These are phyloP conservation scores for Drosophila acutilabella DNA, from an alignment of 2,888 invertebrate genomes.

Conservation along the genomic window DNA sequence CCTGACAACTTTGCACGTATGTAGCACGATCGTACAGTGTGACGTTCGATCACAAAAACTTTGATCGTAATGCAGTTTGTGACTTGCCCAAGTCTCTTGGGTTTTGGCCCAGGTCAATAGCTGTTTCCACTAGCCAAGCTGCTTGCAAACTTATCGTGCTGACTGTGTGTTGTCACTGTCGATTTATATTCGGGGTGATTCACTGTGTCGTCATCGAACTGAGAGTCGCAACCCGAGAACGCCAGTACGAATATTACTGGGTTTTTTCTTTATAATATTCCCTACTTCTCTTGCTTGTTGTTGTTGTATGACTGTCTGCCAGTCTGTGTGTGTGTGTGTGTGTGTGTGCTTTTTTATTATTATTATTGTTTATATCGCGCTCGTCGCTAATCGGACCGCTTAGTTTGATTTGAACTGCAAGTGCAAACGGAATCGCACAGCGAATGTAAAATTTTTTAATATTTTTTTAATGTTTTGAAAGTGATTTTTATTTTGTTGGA, in stretches of 20 bases:
- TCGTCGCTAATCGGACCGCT: slow-evolving; percentile 49
- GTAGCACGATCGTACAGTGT: slow-evolving; percentile 4
- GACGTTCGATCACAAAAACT: slow-evolving; percentile 11
- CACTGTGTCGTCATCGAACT: slow-evolving; percentile 24
- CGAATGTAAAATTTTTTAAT: neutral
- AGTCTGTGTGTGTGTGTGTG: too few species aligned
- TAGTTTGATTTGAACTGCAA: slow-evolving; percentile 67
- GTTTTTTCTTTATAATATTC: slow-evolving; percentile 42
- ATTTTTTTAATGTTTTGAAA: neutral
- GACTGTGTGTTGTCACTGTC: slow-evolving; percentile 18
- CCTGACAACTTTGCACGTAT: neutral
- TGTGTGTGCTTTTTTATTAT: neutral
- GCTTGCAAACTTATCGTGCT: slow-evolving; percentile 19
- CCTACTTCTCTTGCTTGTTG: slow-evolving; percentile 3
- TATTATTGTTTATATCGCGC: slow-evolving; percentile 57
- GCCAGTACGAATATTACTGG: slow-evolving; percentile 38
- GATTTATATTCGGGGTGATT: slow-evolving; percentile 12
- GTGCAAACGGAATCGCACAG: slow-evolving; percentile 40
- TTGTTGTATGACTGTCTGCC: too few species aligned
- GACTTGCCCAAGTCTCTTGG: slow-evolving; percentile 12
- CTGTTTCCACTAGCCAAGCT: neutral
- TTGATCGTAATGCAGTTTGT: neutral
- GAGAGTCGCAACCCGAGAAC: slow-evolving; percentile 5
- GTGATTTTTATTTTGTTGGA: neutral
- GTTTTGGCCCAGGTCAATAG: slow-evolving; percentile 43